Evolutionary conservation across 92 coral and sea anemone species (phyloP).

Genomic region (Virgularia gustaviana): DNA sequence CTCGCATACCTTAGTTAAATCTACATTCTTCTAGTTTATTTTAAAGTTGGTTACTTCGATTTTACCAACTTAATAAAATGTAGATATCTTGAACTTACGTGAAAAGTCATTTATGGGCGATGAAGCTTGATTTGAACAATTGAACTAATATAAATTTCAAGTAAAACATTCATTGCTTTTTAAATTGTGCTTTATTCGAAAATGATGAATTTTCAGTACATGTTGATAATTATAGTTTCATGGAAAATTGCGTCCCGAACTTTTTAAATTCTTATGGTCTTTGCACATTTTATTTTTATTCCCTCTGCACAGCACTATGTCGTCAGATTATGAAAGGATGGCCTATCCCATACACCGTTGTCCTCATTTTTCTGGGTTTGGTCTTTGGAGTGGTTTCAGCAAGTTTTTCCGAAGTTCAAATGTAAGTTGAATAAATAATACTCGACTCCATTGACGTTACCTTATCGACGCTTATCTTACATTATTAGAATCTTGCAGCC

Average conservation of each 20-base stretch:
- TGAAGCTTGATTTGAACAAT: too few relatives aligned
- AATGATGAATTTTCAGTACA: too few relatives aligned
- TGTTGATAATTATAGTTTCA: too few relatives aligned
- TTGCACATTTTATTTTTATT: neutral
- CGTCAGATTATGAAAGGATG: constrained; percentile 98
- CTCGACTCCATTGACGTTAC: neutral
- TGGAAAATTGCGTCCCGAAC: constrained; percentile 12
- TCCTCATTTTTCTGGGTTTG: constrained; percentile 81
- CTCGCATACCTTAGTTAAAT: neutral
- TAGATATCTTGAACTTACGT: too few relatives aligned
- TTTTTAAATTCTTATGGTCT: neutral
- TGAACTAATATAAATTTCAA: constrained; percentile 5
- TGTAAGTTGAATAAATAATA: constrained; percentile 48
- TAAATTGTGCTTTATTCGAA: neutral
- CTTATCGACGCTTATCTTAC: neutral
- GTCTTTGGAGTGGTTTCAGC: constrained; percentile 87
- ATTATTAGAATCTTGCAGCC: neutral
- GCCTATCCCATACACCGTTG: constrained; percentile 99
- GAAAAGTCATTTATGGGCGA: too few relatives aligned
- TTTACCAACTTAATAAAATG: too few relatives aligned
- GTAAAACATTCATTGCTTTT: constrained; percentile 23
- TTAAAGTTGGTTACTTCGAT: too few relatives aligned
- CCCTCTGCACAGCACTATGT: constrained; percentile 62
- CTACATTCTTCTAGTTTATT: too few relatives aligned
- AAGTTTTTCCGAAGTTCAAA: constrained; percentile 60